Base-by-base conservation (phyloP, 2,797 vertebrate genomes). In the Erpetoichthys calabaricus region DNA sequence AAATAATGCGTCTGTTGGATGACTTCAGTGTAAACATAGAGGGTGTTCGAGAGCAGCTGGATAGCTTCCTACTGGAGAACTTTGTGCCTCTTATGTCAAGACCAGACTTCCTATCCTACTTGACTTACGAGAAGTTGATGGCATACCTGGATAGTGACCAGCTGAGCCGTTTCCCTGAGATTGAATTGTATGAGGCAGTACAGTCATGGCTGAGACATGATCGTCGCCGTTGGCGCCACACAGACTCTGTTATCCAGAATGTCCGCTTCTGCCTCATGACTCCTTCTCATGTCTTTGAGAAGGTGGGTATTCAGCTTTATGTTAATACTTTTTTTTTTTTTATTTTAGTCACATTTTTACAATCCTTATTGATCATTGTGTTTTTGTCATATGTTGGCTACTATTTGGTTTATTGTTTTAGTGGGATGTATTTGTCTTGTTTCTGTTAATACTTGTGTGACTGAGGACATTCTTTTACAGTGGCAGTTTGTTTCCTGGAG, bases 201-300 rank as follows among this genome's bases (percentile, higher is more conserved):
- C 94, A 98, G 88, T 79, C 91, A 63, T 98, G 95, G 95, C 86
- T 99, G 57, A 84, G 94, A 60, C 95, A 99, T 60, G 95, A 99
- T 83, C 87, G 95, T 71, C 89, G 94, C 67, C 92, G 95, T 67
- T 99, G 95, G 95, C 84, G 95, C 69, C 94, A 99, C 83, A 96
- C 95, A 3, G 94, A 99, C 80, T 84, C 90, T 74, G 89, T 99
- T 68, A 91, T 98, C 75, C 94, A 96, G 83, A 97, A 95, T 68
- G 84, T 97, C 78, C 93, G 95, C 76, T 99, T 99, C 88, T 93
- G 94, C 74, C 91, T 99, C 85, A 99, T 99, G 95, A 95, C 91
- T 44, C 92, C 95, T 4, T 88, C 93, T 72, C 91, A 90, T 83
- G 90, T 98, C 80, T 97, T 97, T 47, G 95, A 98, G 82, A 98